These are phyloP conservation scores for Ornithoptera priamus DNA, from an alignment of 2,888 invertebrate species.

Conservation along the genomic window DNA sequence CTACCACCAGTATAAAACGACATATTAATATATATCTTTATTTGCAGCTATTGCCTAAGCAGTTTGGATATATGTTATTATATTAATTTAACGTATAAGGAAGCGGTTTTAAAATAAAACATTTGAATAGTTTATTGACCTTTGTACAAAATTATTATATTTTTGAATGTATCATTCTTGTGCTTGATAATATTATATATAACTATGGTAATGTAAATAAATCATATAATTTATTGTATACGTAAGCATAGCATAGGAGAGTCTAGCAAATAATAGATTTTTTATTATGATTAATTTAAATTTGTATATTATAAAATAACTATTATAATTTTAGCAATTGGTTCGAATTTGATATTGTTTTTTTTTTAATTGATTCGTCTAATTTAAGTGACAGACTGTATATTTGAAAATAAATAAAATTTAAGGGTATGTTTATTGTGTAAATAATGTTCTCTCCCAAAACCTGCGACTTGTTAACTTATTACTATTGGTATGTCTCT, in stretches of 20 bases:
- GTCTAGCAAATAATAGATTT: constrained; percentile 46
- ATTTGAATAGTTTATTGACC: too few relatives aligned
- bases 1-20: too few relatives aligned
- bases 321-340: constrained; percentile 14
- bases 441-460: not conserved
- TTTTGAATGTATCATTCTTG: not conserved
- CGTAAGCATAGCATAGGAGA: constrained; percentile 41
- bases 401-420: constrained; percentile 29
- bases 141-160: constrained; percentile 9
- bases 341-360: constrained; percentile 26
- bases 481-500: too few relatives aligned
- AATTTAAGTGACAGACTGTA: constrained; percentile 28
- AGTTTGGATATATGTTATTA: not conserved
- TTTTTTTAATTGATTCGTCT: constrained; percentile 19
- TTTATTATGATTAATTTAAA: constrained; percentile 42
- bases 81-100: not conserved
- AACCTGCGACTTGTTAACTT: not conserved
- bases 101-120: not conserved
- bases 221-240: constrained; percentile 62
- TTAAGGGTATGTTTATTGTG: constrained; percentile 10
- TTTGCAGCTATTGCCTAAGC: not conserved
- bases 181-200: constrained; percentile 10
- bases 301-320: constrained; percentile 20
- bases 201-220: constrained; percentile 44
- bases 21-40: not conserved